Percentiles rank a stretch among this genome's conserved stretches.
Evolutionary conservation across 2,888 invertebrate species (phyloP).

Genomic region (Sarcophaga subvicina): DNA sequence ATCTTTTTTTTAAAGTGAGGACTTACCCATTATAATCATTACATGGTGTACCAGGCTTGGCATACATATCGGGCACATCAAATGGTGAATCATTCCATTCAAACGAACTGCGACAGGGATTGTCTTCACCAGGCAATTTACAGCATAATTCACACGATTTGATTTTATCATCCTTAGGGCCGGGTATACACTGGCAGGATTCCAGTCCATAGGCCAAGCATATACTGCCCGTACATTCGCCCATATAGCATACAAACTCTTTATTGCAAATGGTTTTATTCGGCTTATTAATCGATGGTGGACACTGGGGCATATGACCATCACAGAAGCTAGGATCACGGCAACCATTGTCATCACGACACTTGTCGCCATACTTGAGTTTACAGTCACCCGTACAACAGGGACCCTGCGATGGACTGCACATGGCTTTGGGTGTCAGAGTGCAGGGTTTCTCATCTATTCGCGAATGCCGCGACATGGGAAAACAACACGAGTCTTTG

Average conservation of each 20-base stretch:
- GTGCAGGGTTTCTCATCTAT: conserved; percentile 92
- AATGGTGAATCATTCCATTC: conserved; percentile 94
- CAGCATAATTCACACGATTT: conserved; percentile 97
- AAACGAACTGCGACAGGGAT: conserved; percentile 93
- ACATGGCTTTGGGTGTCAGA: conserved; percentile 86
- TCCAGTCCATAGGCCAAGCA: conserved; percentile 97
- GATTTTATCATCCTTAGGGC: conserved; percentile 89
- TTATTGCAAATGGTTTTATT: conserved; percentile 98
- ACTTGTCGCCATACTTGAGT: conserved; percentile 93
- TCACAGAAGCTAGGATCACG: conserved; percentile 96
- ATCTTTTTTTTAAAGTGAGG: background rate
- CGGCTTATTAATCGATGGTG: conserved; percentile 94
- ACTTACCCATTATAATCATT: conserved; percentile 93
- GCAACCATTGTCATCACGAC: conserved; percentile 96
- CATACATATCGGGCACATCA: conserved; percentile 96
- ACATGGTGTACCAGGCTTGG: conserved; percentile 96
- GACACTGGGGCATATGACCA: conserved; percentile 94
- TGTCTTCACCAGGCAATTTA: conserved; percentile 91
- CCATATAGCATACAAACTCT: conserved; percentile 98
- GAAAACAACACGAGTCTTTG: conserved; percentile 95
- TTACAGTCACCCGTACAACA: conserved; percentile 96
- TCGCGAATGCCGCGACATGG: conserved; percentile 91
- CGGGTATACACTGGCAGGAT: conserved; percentile 95
- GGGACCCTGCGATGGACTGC: conserved; percentile 88
- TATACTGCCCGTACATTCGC: conserved; percentile 98